These are phyloP conservation scores for Isichthys henryi DNA, from an alignment of 2,113 vertebrate species.

Conservation along the genomic window DNA sequence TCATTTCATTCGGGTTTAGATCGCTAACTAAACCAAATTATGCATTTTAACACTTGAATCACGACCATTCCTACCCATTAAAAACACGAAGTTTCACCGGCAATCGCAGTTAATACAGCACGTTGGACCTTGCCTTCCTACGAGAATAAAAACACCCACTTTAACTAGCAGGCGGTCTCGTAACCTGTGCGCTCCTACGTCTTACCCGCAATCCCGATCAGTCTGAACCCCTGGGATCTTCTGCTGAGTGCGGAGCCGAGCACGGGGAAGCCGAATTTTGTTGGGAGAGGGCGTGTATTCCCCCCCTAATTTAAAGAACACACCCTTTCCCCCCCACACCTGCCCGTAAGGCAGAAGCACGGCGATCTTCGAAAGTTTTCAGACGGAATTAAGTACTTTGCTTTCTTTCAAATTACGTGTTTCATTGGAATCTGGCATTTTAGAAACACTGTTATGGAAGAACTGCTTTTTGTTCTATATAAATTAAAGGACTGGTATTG, in stretches of 20 bases:
- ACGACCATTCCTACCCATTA: not conserved
- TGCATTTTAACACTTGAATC: not conserved
- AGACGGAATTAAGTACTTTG: not conserved
- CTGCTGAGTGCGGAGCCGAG: not conserved
- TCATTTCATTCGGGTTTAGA: not conserved
- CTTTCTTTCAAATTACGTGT: not conserved
- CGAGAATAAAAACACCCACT: not conserved
- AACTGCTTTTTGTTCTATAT: not conserved
- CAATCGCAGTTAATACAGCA: not conserved
- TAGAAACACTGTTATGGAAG: not conserved
- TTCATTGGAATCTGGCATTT: not conserved
- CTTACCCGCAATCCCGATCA: not conserved
- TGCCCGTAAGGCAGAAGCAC: not conserved
- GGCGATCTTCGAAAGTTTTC: not conserved
- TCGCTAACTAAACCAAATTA: not conserved
- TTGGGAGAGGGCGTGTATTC: conserved; percentile 2
- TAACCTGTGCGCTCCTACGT: no score
- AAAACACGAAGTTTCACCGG: not conserved
- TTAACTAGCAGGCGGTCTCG: no score
- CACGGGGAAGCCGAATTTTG: not conserved
- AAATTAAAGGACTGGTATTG: not conserved
- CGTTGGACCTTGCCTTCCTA: not conserved
- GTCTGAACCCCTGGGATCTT: not conserved
- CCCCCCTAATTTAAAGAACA: conserved; percentile 1
- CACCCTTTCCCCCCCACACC: not conserved